A percentile compares a stretch with the other conserved stretches of the same genome.
Conservation (phyloP, 2,888 invertebrate genomes). For the Gasteruption jaculator region DNA sequence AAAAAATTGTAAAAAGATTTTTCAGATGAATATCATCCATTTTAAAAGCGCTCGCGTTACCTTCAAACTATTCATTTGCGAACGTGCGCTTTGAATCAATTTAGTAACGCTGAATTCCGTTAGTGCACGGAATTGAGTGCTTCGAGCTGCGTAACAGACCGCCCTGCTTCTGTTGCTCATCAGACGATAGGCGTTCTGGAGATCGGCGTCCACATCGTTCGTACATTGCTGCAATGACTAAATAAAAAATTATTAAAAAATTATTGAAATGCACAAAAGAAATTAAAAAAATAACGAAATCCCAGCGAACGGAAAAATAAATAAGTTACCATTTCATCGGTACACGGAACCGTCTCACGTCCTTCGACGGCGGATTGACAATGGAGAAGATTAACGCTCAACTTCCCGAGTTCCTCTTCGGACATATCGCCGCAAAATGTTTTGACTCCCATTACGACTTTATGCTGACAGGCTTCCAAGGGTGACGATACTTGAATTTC, state of each 20-base stretch:
- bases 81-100: constrained; percentile 56
- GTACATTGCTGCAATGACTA: constrained; percentile 62
- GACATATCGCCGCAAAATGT: constrained; percentile 59
- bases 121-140: constrained; percentile 62
- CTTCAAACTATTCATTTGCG: constrained; percentile 53
- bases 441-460: constrained; percentile 61
- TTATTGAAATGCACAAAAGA: constrained; percentile 7
- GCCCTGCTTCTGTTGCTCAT: constrained; percentile 65
- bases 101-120: constrained; percentile 64
- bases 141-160: constrained; percentile 63
- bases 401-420: constrained; percentile 64
- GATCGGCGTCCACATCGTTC: constrained; percentile 61
- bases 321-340: constrained; percentile 60
- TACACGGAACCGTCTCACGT: constrained; percentile 59
- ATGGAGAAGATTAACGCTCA: constrained; percentile 64
- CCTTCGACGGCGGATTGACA: constrained; percentile 65
- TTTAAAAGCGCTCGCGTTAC: constrained; percentile 42
- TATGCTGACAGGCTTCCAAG: constrained; percentile 62
- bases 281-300: not conserved
- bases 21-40: constrained; percentile 4
- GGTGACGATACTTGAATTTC: constrained; percentile 57
- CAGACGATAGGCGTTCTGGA: constrained; percentile 68
- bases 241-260: constrained; percentile 17
- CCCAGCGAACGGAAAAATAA: no score
- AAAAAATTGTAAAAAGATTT: not conserved